Percentiles rank a stretch among this genome's conserved stretches.
These are phyloP conservation scores for Drosophila prostipennis DNA, from an alignment of 2,888 invertebrate species.

Conservation along the genomic window DNA sequence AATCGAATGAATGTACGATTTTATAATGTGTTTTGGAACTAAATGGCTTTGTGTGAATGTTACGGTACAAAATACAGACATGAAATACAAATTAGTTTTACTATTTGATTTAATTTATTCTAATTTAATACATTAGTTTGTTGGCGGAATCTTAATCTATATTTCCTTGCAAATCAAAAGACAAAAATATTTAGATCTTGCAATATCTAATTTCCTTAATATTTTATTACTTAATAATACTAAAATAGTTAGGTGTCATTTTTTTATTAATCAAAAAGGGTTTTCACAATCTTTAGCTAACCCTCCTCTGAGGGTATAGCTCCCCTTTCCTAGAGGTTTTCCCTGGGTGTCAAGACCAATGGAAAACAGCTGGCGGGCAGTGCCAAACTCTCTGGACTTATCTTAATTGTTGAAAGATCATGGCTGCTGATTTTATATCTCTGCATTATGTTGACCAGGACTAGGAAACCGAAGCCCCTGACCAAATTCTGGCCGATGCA, in stretches of 20 bases:
- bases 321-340: not conserved
- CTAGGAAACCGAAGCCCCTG: conserved; percentile 90
- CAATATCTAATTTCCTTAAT: not conserved
- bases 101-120: not conserved
- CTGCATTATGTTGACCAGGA: conserved; percentile 89
- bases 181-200: too few relatives aligned
- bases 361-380: conserved; percentile 90
- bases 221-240: not conserved
- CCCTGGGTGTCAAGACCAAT: conserved; percentile 85
- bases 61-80: conserved; percentile 11
- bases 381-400: conserved; percentile 89
- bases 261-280: too few relatives aligned
- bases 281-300: too few relatives aligned
- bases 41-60: not conserved
- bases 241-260: too few relatives aligned
- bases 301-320: too few relatives aligned
- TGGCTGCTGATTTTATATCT: conserved; percentile 88
- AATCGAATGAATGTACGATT: conserved; percentile 8
- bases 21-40: not conserved
- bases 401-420: conserved; percentile 85
- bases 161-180: too few relatives aligned
- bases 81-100: conserved; percentile 12
- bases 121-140: too few relatives aligned
- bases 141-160: too few relatives aligned
- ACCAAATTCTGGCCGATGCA: conserved; percentile 94